Evolutionary conservation across 2,797 vertebrate genomes (phyloP), one percentile per base, ranked within the genome.

Genomic region (Apodemus agrarius): DNA sequence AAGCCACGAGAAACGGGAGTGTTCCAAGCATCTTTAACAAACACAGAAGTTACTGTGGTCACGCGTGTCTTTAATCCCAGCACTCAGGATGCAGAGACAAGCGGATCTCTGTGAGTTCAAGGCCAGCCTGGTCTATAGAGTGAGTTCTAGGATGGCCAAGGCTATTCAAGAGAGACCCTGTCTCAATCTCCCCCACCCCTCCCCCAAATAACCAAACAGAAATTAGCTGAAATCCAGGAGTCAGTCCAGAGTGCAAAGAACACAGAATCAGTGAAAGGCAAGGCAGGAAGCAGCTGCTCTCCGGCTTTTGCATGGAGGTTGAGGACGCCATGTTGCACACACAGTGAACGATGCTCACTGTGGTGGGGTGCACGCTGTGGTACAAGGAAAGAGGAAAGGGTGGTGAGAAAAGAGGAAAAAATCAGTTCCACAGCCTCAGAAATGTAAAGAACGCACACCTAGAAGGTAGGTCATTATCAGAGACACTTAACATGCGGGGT

Each of bases 301-400:
- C 17, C 13, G 31, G 6, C 34, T 46, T 59, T 52, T 61, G 54
- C 49, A 1, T 22, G 80, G 43, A 90, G 67, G 31, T 12, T n/a
- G 26, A 87, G 34, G 37, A 34, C 6, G 63, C 59, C 63, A 6
- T 6, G 0, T 6, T 37, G 52, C 72, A 46, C 40, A 79, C 34
- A 79, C 34, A 31, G 57, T 3, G 22, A 52, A 13, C 43, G 0
- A 43, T 13, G 7, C 16, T 16, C 74, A 1, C 24, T 1, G 4
- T 1, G 8, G 43, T 37, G 40, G 26, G 17, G 2, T 3, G 40
- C 54, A 24, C 3, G 14, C 67, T 40, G 7, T 0, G 7, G 3
- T 22, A 3, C 43, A 69, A 61, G 57, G 52, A 46, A 89, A 69
- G 65, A 67, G 34, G 49, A 92, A 57, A 61, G 22, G 26, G 1